A percentile compares a stretch with the other conserved stretches of the same genome.
Conservation (phyloP, 92 coral and sea anemone species). For the Desmophyllum pertusum region DNA sequence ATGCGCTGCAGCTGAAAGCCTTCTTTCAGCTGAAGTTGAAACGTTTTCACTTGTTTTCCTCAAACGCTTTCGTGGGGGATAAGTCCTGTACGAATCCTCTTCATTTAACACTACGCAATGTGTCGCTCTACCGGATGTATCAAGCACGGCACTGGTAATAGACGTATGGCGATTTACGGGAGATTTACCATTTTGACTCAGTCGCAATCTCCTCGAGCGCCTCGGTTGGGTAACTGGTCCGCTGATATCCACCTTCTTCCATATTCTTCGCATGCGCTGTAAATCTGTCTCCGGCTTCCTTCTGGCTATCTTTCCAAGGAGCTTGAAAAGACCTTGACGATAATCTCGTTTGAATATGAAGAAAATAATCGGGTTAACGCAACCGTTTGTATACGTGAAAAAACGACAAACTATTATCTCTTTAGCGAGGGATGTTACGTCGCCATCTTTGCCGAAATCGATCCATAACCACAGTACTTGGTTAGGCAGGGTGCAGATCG, state of each 20-base stretch:
- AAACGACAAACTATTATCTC: constrained; percentile 56
- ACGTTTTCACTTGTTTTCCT: too few relatives aligned
- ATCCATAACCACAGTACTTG: constrained; percentile 62
- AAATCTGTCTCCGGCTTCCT: background rate
- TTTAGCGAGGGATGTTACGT: constrained; percentile 7
- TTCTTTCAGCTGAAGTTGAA: background rate
- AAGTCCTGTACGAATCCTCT: background rate
- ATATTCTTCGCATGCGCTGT: background rate
- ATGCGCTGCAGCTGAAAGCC: too few relatives aligned
- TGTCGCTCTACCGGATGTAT: background rate
- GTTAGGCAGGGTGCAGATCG: constrained; percentile 49
- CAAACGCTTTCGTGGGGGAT: background rate
- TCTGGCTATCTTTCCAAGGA: background rate
- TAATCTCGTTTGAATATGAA: constrained; percentile 51
- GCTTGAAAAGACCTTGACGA: background rate
- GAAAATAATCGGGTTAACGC: constrained; percentile 63
- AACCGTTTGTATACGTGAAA: constrained; percentile 63
- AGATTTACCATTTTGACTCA: background rate
- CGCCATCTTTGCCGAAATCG: constrained; percentile 33
- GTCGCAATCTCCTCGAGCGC: background rate
- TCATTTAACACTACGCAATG: background rate
- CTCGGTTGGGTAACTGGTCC: background rate
- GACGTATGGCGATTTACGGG: too few relatives aligned
- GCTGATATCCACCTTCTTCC: background rate
- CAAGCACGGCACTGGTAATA: too few relatives aligned